Evolutionary conservation across 1,140 invertebrate genomes (phyloP).

Genomic region (Nymphalis io): DNA sequence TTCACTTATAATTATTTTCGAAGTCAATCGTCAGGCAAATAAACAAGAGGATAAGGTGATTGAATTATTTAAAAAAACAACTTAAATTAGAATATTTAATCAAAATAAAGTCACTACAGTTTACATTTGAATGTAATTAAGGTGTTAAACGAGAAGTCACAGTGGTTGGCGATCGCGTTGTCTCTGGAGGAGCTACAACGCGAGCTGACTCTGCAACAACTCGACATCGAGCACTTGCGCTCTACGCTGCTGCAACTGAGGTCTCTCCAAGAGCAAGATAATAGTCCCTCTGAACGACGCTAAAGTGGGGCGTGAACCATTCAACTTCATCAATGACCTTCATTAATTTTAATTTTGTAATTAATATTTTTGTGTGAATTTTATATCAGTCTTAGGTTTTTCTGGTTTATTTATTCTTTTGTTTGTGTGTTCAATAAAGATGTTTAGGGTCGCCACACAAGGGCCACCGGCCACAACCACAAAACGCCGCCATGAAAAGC

Average conservation of each 20-base stretch:
- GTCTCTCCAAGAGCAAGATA: neutral
- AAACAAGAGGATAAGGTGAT: constrained; percentile 46
- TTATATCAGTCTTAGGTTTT: too few species aligned
- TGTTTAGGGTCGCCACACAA: too few species aligned
- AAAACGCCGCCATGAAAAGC: too few species aligned
- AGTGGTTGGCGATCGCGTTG: constrained; percentile 44
- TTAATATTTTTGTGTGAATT: too few species aligned
- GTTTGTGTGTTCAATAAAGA: too few species aligned
- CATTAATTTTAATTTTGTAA: too few species aligned
- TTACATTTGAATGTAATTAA: neutral
- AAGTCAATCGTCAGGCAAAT: constrained; percentile 47
- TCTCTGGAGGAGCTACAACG: constrained; percentile 43
- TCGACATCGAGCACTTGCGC: constrained; percentile 40
- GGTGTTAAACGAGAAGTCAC: constrained; percentile 33
- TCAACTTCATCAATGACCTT: neutral
- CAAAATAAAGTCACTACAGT: neutral
- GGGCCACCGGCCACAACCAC: too few species aligned
- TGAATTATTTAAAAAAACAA: neutral
- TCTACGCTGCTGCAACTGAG: constrained; percentile 8
- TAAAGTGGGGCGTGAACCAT: neutral
- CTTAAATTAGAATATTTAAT: neutral
- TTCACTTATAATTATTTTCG: constrained; percentile 43
- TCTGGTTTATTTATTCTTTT: too few species aligned
- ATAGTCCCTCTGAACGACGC: neutral
- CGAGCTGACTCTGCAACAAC: constrained; percentile 45